phyloP scores from a whole-genome alignment of 92 coral and sea anemone genomes.

The Plumapathes pennacea region DNA sequence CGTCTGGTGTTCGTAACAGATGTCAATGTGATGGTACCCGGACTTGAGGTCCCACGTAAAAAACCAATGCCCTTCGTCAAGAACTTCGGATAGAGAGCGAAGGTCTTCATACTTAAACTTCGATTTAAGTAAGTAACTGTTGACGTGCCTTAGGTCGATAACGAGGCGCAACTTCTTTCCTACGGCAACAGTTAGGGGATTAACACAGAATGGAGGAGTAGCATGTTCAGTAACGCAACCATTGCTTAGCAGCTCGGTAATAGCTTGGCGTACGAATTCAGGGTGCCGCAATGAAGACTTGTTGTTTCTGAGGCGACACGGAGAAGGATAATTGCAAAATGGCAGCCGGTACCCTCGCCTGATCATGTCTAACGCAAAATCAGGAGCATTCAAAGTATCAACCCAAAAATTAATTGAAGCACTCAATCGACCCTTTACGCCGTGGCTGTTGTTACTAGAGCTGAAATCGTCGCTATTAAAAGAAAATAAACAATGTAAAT shows the following conservation, averaged over 20 bases:
- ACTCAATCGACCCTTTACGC: constrained; percentile 21
- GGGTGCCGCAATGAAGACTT: constrained; percentile 17
- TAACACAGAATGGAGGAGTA: constrained; percentile 53
- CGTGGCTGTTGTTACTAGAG: constrained; percentile 11
- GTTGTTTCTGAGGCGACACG: constrained; percentile 26
- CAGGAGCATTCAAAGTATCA: constrained; percentile 38
- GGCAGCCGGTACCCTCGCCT: constrained; percentile 47
- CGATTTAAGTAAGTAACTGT: constrained; percentile 17
- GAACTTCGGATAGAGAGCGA: constrained; percentile 50
- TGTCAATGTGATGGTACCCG: constrained; percentile 1
- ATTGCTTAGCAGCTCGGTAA: constrained; percentile 26
- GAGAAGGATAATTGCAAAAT: constrained; percentile 21
- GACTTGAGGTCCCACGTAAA: constrained; percentile 63
- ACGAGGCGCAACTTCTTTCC: constrained; percentile 60
- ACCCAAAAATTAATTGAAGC: constrained; percentile 23
- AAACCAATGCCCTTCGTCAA: constrained; percentile 57
- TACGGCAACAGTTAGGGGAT: constrained; percentile 59
- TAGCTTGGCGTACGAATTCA: constrained; percentile 37
- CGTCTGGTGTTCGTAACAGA: constrained; percentile 13
- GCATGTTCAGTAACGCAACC: constrained; percentile 44
- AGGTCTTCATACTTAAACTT: constrained; percentile 58
- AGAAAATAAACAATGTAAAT: neutral
- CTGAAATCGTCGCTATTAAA: constrained; percentile 2
- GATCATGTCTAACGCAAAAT: constrained; percentile 23
- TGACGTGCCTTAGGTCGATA: constrained; percentile 42